A percentile compares a stretch with the other conserved stretches of the same genome.
phyloP scores from a whole-genome alignment of 2,797 vertebrate genomes.

The Poecilia wingei region DNA sequence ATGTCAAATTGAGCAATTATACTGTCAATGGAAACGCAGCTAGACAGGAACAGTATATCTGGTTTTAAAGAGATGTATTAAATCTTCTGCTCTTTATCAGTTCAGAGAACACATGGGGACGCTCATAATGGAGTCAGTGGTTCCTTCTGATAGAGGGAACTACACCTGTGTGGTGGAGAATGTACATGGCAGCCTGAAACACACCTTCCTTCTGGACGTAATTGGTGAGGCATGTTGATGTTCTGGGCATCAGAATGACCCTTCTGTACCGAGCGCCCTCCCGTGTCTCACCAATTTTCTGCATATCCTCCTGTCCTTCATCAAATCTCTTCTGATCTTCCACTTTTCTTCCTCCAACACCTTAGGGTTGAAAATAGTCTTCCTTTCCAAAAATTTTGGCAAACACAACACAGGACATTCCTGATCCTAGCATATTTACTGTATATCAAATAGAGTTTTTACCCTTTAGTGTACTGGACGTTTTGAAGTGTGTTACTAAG shows the following conservation, averaged over 20 bases:
- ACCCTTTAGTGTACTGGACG: background rate
- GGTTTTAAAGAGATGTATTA: background rate
- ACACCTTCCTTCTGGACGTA: constrained; percentile 91
- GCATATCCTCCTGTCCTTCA: background rate
- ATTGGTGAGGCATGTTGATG: constrained; percentile 81
- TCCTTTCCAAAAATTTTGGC: background rate
- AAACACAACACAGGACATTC: background rate
- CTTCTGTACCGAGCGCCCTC: background rate
- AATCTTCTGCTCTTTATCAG: constrained; percentile 60
- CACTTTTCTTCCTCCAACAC: background rate
- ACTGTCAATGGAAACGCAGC: too few relatives aligned
- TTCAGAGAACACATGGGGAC: constrained; percentile 90
- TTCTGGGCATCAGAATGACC: background rate
- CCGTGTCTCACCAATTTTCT: background rate
- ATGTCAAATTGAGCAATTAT: too few relatives aligned
- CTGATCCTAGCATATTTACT: background rate
- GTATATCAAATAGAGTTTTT: background rate
- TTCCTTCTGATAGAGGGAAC: constrained; percentile 91
- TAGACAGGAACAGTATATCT: background rate
- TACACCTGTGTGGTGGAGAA: constrained; percentile 95
- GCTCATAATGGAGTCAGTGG: constrained; percentile 92
- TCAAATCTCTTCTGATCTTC: background rate
- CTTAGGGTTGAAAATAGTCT: background rate
- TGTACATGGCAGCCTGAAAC: constrained; percentile 87
- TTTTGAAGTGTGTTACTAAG: background rate